These are phyloP conservation scores for Chroicocephalus ridibundus DNA, from an alignment of 2,113 vertebrate genomes.

Conservation along the genomic window DNA sequence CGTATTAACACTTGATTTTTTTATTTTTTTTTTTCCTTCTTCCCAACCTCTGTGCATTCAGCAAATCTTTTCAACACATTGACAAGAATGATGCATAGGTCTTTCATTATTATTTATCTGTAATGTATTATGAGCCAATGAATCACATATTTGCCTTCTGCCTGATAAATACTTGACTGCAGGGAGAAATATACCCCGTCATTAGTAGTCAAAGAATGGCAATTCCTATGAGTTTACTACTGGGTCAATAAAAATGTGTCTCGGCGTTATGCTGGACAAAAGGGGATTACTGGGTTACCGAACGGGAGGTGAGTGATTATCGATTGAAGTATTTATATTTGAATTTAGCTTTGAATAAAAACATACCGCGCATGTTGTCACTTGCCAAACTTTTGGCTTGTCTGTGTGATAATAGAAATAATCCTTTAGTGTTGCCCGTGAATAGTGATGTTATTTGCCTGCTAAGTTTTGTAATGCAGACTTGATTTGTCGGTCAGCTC, in stretches of 20 bases:
- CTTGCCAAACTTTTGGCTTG: not conserved
- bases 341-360: conserved; percentile 3
- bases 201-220: conserved; percentile 47
- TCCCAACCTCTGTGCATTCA: not conserved
- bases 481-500: not conserved
- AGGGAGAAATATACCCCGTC: not conserved
- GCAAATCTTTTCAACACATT: not conserved
- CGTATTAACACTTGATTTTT: not conserved
- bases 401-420: not conserved
- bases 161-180: conserved; percentile 39
- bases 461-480: not conserved
- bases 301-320: conserved; percentile 35
- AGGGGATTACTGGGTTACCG: conserved; percentile 45
- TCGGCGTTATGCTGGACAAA: conserved; percentile 45
- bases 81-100: conserved; percentile 32
- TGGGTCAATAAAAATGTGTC: conserved; percentile 49
- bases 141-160: conserved; percentile 52
- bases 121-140: conserved; percentile 44
- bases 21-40: rapidly evolving
- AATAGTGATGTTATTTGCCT: not conserved
- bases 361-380: not conserved
- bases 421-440: not conserved
- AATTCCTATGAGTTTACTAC: conserved; percentile 32
- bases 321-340: conserved; percentile 40
- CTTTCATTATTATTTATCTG: conserved; percentile 57